These are phyloP conservation scores for Pogonomyrmex barbatus DNA, from an alignment of 1,140 invertebrate genomes.

Conservation along the genomic window DNA sequence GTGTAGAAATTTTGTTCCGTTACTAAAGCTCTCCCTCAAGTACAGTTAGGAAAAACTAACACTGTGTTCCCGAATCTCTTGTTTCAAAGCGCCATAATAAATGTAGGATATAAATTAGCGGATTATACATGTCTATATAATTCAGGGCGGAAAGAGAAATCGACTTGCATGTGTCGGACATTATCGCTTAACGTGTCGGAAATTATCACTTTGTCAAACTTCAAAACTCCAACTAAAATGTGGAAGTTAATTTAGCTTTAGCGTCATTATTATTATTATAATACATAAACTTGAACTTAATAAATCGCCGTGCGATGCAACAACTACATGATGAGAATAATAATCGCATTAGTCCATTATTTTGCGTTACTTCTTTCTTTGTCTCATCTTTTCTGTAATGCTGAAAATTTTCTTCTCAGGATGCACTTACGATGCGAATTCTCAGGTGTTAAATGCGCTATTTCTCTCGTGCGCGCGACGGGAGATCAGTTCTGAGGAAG, in stretches of 20 bases:
- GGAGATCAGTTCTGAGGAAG: conserved; percentile 53
- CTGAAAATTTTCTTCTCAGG: conserved; percentile 28
- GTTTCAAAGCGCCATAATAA: conserved; percentile 35
- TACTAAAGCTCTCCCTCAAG: background rate
- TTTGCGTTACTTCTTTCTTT: background rate
- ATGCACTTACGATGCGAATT: conserved; percentile 41
- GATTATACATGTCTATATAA: background rate
- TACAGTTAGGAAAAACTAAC: conserved; percentile 38
- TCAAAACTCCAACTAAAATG: background rate
- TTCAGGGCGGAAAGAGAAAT: conserved; percentile 7
- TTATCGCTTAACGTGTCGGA: conserved; percentile 4
- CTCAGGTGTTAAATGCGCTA: conserved; percentile 38
- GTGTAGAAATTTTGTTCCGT: background rate
- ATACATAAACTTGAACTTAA: background rate
- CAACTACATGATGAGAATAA: background rate
- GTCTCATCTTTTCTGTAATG: conserved; percentile 24
- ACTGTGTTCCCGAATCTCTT: background rate
- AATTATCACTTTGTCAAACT: conserved; percentile 2
- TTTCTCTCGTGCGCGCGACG: conserved; percentile 39
- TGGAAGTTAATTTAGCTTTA: background rate
- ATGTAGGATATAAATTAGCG: conserved; percentile 16
- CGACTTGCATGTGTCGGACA: background rate
- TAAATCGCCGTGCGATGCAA: background rate
- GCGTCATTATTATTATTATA: conserved; percentile 9
- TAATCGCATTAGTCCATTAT: background rate